Base-by-base conservation (phyloP, 2,113 vertebrate species). In the Dendropsophus ebraccatus region DNA sequence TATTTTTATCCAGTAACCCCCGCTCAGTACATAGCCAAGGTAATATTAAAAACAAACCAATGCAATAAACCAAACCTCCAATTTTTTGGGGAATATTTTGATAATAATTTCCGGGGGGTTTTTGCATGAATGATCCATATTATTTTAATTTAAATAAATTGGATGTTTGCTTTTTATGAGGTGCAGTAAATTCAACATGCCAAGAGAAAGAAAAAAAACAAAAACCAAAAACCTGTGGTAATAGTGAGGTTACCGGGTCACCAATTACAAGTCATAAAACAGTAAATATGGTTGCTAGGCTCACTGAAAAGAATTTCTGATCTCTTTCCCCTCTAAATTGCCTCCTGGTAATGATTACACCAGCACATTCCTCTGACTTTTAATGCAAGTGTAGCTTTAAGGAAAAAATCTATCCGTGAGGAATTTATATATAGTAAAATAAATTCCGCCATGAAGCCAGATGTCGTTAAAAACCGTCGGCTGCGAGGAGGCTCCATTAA, bases 311-410 rank as follows among this genome's bases (percentile, higher is more conserved):
- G 82, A 84, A 75, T 60, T 49, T 62, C 41, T 58, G 28, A 58
- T 35, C 37, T 54, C 30, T 54, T 70, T 70, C 32, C 41, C 32
- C 81, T 82, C 25, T 32, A 82, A 67, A 84, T 81, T 81, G 78
- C 54, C 70, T 60, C 37, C 70, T 84, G 82, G 70, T 74, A 89
- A 89, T 89, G 87, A 89, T 89, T 90, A 90, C 88, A 88, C 87
- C 87, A 88, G 83, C 81, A 72, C 69, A 69, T 69, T 88, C 83
- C 87, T 49, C 85, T 88, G 86, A 88, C 89, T 91, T 88, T 87
- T 84, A 82, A 86, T 86, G 87, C 77, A 35, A 80, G 88, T 88
- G 65, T 82, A 88, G 87, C 84, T 87, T 88, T 81, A 88, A 77
- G 74, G 35, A 54, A 88, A 90, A 58, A 47, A 85, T 45, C 65